These are phyloP conservation scores for Nannoperca australis DNA, from an alignment of 2,797 vertebrate genomes.

Conservation along the genomic window DNA sequence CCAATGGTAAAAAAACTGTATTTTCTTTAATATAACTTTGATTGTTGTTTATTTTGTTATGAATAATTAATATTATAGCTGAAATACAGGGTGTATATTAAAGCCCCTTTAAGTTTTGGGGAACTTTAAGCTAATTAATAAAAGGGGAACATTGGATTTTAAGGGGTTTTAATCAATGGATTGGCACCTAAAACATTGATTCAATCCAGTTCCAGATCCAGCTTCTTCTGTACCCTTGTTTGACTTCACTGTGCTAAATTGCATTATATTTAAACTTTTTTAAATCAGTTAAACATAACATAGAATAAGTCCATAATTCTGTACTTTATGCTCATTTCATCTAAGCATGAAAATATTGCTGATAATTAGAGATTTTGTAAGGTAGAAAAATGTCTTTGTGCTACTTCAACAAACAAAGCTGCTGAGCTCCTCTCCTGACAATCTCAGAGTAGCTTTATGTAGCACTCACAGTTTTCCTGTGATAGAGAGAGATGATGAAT, in stretches of 20 bases:
- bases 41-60: constrained; percentile 8
- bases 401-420: constrained; percentile 37
- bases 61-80: background rate
- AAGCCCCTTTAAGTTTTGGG: background rate
- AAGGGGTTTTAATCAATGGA: background rate
- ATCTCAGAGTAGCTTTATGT: constrained; percentile 28
- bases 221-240: background rate
- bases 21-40: background rate
- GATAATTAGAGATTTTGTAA: background rate
- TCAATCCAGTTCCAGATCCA: background rate
- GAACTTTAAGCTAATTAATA: background rate
- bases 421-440: constrained; percentile 32
- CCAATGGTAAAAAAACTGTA: background rate
- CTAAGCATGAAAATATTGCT: background rate
- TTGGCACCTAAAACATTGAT: background rate
- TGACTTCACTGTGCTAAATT: background rate
- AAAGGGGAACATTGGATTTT: no score
- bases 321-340: background rate
- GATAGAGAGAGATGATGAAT: constrained; percentile 58
- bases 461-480: constrained; percentile 40
- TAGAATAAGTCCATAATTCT: background rate
- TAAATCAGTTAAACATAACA: background rate
- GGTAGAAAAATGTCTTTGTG: constrained; percentile 8
- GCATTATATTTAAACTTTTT: background rate
- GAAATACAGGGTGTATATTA: background rate